Conservation (phyloP, 2,888 invertebrate species). For the Atherix ibis region DNA sequence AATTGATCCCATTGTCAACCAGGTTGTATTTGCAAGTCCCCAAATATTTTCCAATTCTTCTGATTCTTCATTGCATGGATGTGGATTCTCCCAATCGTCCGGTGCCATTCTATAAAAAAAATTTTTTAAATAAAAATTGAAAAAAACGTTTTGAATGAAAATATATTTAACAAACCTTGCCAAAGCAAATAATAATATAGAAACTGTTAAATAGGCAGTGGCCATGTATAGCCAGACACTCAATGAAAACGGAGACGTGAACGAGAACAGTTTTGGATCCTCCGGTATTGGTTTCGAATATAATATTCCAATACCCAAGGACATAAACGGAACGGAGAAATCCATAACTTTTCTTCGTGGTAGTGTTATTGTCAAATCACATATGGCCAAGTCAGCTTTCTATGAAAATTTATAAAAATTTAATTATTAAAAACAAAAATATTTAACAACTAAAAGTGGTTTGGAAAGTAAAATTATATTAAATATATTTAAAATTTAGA, state of each 20-base stretch:
- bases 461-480: no score
- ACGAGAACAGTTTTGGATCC: slow-evolving; percentile 70
- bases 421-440: slow-evolving; percentile 21
- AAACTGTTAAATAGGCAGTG: slow-evolving; percentile 61
- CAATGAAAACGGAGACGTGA: slow-evolving; percentile 64
- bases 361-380: slow-evolving; percentile 82
- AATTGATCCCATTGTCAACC: slow-evolving; percentile 82
- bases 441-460: no score
- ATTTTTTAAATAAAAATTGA: no score
- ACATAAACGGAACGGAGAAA: slow-evolving; percentile 91
- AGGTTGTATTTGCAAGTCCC: slow-evolving; percentile 72
- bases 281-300: slow-evolving; percentile 59
- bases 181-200: slow-evolving; percentile 57
- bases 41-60: slow-evolving; percentile 81
- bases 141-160: no score
- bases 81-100: slow-evolving; percentile 86
- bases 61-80: slow-evolving; percentile 72
- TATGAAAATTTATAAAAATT: slow-evolving; percentile 24
- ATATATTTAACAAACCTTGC: no score
- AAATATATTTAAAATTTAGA: no score
- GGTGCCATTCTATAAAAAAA: slow-evolving; percentile 54
- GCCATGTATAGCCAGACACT: slow-evolving; percentile 78
- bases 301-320: slow-evolving; percentile 72
- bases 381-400: slow-evolving; percentile 82
- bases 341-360: slow-evolving; percentile 70